These are phyloP conservation scores for Pseudoips prasinana DNA, from an alignment of 2,888 invertebrate genomes.

Conservation along the genomic window DNA sequence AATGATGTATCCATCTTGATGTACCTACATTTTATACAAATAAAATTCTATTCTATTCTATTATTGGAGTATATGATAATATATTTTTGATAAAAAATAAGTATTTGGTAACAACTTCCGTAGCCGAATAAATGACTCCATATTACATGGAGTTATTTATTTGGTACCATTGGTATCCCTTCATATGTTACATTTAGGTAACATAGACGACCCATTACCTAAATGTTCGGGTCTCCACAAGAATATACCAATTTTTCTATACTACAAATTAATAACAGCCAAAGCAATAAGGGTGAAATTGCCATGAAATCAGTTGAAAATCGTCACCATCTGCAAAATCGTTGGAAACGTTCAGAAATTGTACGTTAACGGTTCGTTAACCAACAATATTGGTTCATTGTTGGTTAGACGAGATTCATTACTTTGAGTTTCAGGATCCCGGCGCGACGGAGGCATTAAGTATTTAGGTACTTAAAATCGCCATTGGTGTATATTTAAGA, in stretches of 20 bases:
- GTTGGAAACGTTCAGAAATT: slow-evolving; percentile 54
- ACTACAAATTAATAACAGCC: slow-evolving; percentile 3
- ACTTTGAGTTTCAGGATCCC: slow-evolving; percentile 29
- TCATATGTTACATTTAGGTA: too few species aligned
- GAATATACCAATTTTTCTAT: slow-evolving; percentile 24
- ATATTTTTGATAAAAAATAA: too few species aligned
- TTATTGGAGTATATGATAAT: too few species aligned
- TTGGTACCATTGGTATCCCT: too few species aligned
- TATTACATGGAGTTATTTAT: too few species aligned
- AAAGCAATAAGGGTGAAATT: slow-evolving; percentile 59
- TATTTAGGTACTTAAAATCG: slow-evolving; percentile 16
- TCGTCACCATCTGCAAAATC: slow-evolving; percentile 64
- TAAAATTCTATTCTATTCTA: too few species aligned
- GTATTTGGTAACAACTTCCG: too few species aligned
- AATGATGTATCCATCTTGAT: too few species aligned
- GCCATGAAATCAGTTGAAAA: slow-evolving; percentile 57
- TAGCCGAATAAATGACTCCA: too few species aligned
- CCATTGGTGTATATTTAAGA: not conserved
- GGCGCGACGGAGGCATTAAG: slow-evolving; percentile 14
- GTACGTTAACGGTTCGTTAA: slow-evolving; percentile 61
- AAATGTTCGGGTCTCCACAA: too few species aligned
- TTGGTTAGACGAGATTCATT: slow-evolving; percentile 52
- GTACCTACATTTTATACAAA: too few species aligned
- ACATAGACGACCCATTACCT: too few species aligned
- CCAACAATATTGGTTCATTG: slow-evolving; percentile 62